These are phyloP conservation scores for Pseudochromis fuscus DNA, from an alignment of 2,797 vertebrate genomes.

Conservation along the genomic window DNA sequence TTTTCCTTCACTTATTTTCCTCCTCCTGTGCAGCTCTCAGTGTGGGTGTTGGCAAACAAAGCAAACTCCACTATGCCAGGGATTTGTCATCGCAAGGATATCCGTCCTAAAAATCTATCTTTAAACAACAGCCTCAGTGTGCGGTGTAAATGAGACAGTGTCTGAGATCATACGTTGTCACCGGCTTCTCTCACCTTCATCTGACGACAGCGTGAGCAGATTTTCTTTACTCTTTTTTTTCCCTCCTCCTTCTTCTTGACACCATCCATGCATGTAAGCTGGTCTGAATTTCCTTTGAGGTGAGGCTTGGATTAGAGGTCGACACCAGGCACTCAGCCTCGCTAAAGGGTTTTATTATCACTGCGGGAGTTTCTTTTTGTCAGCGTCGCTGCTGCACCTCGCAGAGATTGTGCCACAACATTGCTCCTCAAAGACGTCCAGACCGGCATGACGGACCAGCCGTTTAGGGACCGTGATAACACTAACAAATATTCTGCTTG, in stretches of 20 bases:
- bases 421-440: conserved; percentile 52
- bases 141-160: conserved; percentile 16
- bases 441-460: conserved; percentile 48
- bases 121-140: neutral
- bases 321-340: conserved; percentile 59
- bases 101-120: neutral
- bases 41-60: neutral
- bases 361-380: conserved; percentile 59
- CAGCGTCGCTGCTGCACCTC: conserved; percentile 51
- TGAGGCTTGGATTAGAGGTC: conserved; percentile 70
- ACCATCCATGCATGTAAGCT: conserved; percentile 62
- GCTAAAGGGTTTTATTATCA: conserved; percentile 76
- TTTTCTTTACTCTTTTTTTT: conserved; percentile 30
- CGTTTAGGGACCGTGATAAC: conserved; percentile 19
- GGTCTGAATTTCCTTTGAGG: conserved; percentile 71
- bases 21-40: neutral
- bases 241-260: conserved; percentile 3
- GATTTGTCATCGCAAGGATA: conserved; percentile 17
- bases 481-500: conserved; percentile 15
- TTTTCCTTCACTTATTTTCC: neutral
- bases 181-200: conserved; percentile 12
- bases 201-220: conserved; percentile 29
- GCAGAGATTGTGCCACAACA: conserved; percentile 60
- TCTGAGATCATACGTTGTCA: conserved; percentile 26
- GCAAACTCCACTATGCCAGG: neutral